Percentiles rank a stretch among this genome's conserved stretches.
phyloP scores from a whole-genome alignment of 2,888 invertebrate species.

The Dromius quadrimaculatus region DNA sequence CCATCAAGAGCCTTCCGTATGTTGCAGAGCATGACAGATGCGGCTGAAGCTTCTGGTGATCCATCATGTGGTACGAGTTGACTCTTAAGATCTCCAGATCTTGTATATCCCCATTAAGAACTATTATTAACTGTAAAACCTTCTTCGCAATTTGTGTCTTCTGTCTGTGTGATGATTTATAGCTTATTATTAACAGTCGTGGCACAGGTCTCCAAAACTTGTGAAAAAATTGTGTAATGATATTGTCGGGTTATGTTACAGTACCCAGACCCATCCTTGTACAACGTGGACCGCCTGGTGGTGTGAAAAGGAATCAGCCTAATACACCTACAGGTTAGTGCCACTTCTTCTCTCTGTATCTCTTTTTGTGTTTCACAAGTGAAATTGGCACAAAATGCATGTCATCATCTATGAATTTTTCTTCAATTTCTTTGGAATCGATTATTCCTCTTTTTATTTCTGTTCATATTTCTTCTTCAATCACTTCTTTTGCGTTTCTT shows the following conservation, averaged over 20 bases:
- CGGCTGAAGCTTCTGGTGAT: slow-evolving; percentile 62
- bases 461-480: too few relatives aligned
- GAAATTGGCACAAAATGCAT: too few relatives aligned
- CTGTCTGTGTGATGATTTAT: not conserved
- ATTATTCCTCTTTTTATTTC: too few relatives aligned
- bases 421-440: too few relatives aligned
- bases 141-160: not conserved
- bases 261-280: slow-evolving; percentile 30
- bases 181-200: too few relatives aligned
- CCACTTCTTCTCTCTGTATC: too few relatives aligned
- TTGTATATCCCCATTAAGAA: not conserved
- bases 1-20: slow-evolving; percentile 78
- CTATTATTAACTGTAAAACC: not conserved
- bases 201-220: too few relatives aligned
- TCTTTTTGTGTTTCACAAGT: too few relatives aligned
- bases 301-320: slow-evolving; percentile 18
- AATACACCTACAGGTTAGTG: slow-evolving; percentile 31
- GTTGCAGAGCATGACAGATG: slow-evolving; percentile 75
- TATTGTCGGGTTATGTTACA: slow-evolving; percentile 20
- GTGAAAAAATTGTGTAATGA: not conserved
- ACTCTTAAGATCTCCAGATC: not conserved
- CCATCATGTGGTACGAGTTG: slow-evolving; percentile 59
- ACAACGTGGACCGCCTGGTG: slow-evolving; percentile 25
- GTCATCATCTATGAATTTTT: too few relatives aligned
- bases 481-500: too few relatives aligned